Percentiles rank a stretch among this genome's conserved stretches.
These are phyloP conservation scores for Zaprionus kolodkinae DNA, from an alignment of 1,140 invertebrate species.

Conservation along the genomic window DNA sequence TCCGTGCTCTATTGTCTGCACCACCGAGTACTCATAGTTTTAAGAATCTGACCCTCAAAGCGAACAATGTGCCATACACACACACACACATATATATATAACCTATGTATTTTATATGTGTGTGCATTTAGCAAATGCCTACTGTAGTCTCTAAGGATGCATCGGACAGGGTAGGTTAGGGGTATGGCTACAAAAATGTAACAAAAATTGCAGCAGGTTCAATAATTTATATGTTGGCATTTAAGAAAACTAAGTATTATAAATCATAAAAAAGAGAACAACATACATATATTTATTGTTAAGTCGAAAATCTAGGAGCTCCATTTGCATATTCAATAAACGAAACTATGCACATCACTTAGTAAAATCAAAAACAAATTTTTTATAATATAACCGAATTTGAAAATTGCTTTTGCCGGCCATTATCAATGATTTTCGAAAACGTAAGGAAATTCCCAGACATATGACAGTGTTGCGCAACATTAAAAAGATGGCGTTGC, in stretches of 20 bases:
- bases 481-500: not conserved
- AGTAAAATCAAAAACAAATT: not conserved
- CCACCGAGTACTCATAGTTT: constrained; percentile 36
- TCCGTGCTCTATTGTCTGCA: constrained; percentile 9
- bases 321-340: not conserved
- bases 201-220: not conserved
- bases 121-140: constrained; percentile 2
- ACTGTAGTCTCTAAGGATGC: constrained; percentile 6
- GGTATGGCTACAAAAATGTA: not conserved
- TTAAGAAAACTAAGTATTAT: constrained; percentile 16
- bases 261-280: not conserved
- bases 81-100: not conserved
- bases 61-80: constrained; percentile 26
- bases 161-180: not conserved
- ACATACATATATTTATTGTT: constrained; percentile 11
- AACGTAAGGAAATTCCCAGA: not conserved
- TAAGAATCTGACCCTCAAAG: constrained; percentile 7
- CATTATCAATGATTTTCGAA: constrained; percentile 1
- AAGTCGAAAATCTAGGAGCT: not conserved
- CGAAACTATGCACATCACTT: constrained; percentile 2
- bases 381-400: not conserved
- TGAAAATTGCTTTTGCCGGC: not conserved
- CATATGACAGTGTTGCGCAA: not conserved
- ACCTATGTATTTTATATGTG: not conserved
- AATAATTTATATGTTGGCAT: constrained; percentile 2